Conservation (phyloP, 2,888 invertebrate species). For the Papilio demoleus region DNA sequence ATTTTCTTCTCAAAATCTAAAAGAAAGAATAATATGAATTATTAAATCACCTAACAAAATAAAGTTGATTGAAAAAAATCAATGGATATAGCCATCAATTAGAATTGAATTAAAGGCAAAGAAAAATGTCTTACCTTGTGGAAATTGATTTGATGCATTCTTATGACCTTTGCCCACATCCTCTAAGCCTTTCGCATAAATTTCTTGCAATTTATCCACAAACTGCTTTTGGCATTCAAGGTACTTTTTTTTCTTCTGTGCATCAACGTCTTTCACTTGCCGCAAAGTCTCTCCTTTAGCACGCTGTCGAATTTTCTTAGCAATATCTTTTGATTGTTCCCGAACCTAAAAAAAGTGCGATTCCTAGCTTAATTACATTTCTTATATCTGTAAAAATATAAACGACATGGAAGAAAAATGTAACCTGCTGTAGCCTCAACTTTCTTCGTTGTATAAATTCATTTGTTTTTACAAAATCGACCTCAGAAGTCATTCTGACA, state of each 20-base stretch:
- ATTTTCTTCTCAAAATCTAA: slow-evolving; percentile 54
- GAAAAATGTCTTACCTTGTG: slow-evolving; percentile 53
- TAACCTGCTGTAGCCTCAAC: slow-evolving; percentile 78
- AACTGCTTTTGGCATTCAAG: slow-evolving; percentile 69
- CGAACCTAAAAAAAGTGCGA: slow-evolving; percentile 68
- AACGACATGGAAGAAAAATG: slow-evolving; percentile 25
- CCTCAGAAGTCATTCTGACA: slow-evolving; percentile 73
- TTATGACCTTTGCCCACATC: slow-evolving; percentile 71
- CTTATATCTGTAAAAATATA: slow-evolving; percentile 26
- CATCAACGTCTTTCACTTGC: slow-evolving; percentile 62
- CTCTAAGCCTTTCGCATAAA: slow-evolving; percentile 64
- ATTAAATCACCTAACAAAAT: neutral
- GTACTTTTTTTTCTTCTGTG: slow-evolving; percentile 68
- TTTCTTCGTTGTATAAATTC: slow-evolving; percentile 76
- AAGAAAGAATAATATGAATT: slow-evolving; percentile 39
- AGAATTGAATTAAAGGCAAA: too few species aligned
- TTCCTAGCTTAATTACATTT: slow-evolving; percentile 44
- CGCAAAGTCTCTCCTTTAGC: slow-evolving; percentile 71
- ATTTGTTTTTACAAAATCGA: slow-evolving; percentile 74
- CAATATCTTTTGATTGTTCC: slow-evolving; percentile 80
- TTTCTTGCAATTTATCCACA: slow-evolving; percentile 67
- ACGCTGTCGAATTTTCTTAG: slow-evolving; percentile 75
- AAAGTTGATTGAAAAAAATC: too few species aligned
- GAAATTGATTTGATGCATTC: slow-evolving; percentile 58
- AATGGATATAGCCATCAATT: too few species aligned